Percentiles rank a stretch among this genome's conserved stretches.
Evolutionary conservation across 2,797 vertebrate genomes (phyloP).

Genomic region (Lycodopsis pacificus): DNA sequence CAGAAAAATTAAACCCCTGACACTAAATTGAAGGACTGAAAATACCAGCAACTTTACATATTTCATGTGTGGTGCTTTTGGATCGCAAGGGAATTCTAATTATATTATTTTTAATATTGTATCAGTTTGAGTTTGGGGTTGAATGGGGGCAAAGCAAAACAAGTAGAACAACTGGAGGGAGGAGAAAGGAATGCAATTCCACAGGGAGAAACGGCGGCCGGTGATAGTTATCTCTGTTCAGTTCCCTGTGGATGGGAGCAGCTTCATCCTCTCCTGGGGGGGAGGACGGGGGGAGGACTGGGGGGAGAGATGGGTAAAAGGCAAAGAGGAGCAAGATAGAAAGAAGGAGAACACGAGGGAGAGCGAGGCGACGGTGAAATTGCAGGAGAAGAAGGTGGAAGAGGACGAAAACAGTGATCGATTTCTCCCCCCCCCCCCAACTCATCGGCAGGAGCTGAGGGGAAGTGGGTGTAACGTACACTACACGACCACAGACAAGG

Average conservation of each 20-base stretch:
- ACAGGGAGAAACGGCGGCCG: constrained; percentile 77
- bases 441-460: constrained; percentile 14
- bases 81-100: neutral
- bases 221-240: constrained; percentile 77
- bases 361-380: neutral
- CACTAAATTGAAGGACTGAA: neutral
- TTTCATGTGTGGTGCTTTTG: neutral
- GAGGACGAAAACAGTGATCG: neutral
- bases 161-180: neutral
- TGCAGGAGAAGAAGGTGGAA: neutral
- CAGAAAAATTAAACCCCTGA: too few relatives aligned
- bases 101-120: neutral
- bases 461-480: constrained; percentile 68
- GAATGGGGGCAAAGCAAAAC: neutral
- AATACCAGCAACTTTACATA: neutral
- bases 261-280: constrained; percentile 80
- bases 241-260: constrained; percentile 84
- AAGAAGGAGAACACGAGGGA: neutral
- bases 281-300: neutral
- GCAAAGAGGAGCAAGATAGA: neutral
- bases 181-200: constrained; percentile 54
- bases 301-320: neutral
- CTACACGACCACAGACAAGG: constrained; percentile 52
- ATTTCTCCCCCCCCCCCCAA: neutral
- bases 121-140: neutral